Conservation (phyloP, 2,888 invertebrate genomes). For the Ectemnius cavifrons region DNA sequence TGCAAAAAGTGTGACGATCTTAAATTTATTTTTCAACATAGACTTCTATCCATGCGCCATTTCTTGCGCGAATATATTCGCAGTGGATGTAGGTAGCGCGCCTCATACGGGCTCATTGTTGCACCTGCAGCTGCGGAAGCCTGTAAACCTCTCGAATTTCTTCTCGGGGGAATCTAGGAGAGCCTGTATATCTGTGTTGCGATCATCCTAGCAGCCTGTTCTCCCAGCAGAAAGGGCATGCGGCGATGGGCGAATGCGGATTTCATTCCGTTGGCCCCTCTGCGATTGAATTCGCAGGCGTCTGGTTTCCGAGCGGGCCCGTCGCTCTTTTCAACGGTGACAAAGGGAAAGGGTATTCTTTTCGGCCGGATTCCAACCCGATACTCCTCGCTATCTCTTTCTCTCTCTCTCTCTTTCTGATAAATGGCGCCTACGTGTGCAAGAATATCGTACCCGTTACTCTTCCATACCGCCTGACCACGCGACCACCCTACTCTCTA, state of each 20-base stretch:
- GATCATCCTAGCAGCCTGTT: not conserved
- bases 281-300: slow-evolving; percentile 55
- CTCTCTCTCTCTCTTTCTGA: slow-evolving; percentile 11
- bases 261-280: slow-evolving; percentile 37
- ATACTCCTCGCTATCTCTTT: not conserved
- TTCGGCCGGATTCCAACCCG: slow-evolving; percentile 8
- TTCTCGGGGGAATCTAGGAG: slow-evolving; percentile 18
- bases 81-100: not conserved
- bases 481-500: too few relatives aligned
- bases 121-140: slow-evolving; percentile 48
- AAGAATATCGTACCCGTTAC: slow-evolving; percentile 12
- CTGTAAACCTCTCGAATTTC: slow-evolving; percentile 49
- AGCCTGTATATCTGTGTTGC: too few relatives aligned
- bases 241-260: slow-evolving; percentile 6
- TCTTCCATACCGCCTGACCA: not conserved
- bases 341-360: slow-evolving; percentile 40
- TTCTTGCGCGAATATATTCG: not conserved
- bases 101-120: slow-evolving; percentile 52
- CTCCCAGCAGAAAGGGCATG: slow-evolving; percentile 18
- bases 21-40: slow-evolving; percentile 33
- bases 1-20: slow-evolving; percentile 28
- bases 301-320: slow-evolving; percentile 53
- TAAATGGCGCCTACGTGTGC: slow-evolving; percentile 29
- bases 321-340: slow-evolving; percentile 42
- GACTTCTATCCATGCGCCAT: not conserved